Base-by-base conservation (phyloP, 1,140 invertebrate genomes). In the Drosophila ohnishii region DNA sequence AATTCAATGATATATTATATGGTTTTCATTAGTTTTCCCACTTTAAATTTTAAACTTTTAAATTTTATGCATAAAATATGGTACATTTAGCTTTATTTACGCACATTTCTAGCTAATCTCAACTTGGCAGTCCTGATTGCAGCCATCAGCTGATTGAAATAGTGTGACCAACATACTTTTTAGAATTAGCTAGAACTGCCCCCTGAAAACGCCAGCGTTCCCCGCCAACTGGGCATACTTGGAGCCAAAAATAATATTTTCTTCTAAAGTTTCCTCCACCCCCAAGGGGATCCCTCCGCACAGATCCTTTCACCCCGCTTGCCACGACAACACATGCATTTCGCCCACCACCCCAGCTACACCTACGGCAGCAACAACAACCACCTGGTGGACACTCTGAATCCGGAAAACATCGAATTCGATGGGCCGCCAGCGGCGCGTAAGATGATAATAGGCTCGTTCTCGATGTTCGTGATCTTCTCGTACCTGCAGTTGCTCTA, bases 381-480 rank as follows among this genome's bases (percentile, higher is more conserved):
- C 59, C 72, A 80, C 47, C 50, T 85, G 40, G 77, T 50, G 34
- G 79, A 88, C 75, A 53, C 76, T 25, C 72, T 87, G 42, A 72
- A 72, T 79, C 70, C 71, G 11, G 90, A 91, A 44, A 77, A 90
- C 53, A 75, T 64, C 11, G 83, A 86, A 47, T 71, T 86, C 47
- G 90, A 91, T 79, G 84, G 75, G 25, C 80, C 82, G 40, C 34
- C 80, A 42, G 61, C 62, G 65, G 59, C 82, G 40, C 75, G 78
- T 7, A 78, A 67, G 32, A 67, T 89, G 51, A 74, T 82, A 53
- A 62, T 88, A 62, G 85, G 82, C 4, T 89, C 90, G 19, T 91
- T 89, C 25, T 91, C 82, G 37, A 91, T 91, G 90, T 91, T 91
- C 53, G 71, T 91, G 5, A 78, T 91, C 75, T 91, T 91, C 58